Evolutionary conservation across 2,797 vertebrate species (phyloP), one percentile per base, ranked within the genome.

Genomic region (Gila robusta): DNA sequence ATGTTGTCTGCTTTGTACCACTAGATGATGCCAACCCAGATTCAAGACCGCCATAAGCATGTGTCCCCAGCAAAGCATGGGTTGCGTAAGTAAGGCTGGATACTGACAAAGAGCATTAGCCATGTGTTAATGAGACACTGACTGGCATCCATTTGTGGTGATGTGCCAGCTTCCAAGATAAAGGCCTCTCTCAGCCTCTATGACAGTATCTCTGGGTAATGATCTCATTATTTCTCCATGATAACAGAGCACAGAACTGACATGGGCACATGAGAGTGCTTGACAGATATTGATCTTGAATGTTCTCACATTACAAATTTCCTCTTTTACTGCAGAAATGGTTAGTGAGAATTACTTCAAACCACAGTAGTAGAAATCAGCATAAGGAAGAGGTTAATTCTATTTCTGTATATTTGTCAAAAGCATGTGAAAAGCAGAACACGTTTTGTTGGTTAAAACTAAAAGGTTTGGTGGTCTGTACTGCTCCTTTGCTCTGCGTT

Each of bases 51-150:
- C 6, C 52, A 44, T 6, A 28, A n/a, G 37, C 59, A 73, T 8
- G 23, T 62, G 39, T 83, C 2, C 21, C 5, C 41, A 83, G 26
- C 26, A 79, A 56, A 71, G 26, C 73, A 70, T 41, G 56, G 16
- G 39, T 23, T 54, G 69, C 83, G 14, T 87, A 88, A 49, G 80
- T 85, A 87, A 79, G 44, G 14, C 28, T 79, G 39, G 16, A 78
- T 49, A 74, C 84, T 64, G 54, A 89, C 86, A 89, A 89, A 84
- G 64, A 87, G 56, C 47, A 83, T 85, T 79, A 70, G 78, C 66
- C 47, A 70, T 76, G 67, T 79, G 32, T 37, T 87, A 87, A 86
- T 86, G 85, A 86, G 87, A 87, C 59, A 32, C 49, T 71, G 79
- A 84, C 56, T 12, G 32, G 77, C 59, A 56, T 84, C 76, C 83